phyloP scores from a whole-genome alignment of 2,113 vertebrate genomes.

The Urocolius indicus region DNA sequence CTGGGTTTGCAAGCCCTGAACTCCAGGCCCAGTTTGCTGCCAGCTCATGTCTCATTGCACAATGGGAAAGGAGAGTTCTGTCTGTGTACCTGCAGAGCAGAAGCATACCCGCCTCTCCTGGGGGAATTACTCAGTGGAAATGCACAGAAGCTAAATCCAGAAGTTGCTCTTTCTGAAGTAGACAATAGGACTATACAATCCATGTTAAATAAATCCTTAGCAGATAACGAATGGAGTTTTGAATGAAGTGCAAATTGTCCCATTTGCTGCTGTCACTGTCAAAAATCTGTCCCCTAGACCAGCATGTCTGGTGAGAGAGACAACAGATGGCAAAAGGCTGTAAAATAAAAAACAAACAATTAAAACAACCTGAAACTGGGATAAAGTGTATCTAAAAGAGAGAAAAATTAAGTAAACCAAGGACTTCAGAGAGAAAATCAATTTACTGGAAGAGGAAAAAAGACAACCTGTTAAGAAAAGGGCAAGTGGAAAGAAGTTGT shows the following conservation, averaged over 20 bases:
- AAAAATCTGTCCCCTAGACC: background rate
- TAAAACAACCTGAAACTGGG: background rate
- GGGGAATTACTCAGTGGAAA: background rate
- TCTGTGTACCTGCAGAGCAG: background rate
- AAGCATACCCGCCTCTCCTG: background rate
- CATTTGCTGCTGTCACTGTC: background rate
- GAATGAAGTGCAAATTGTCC: background rate
- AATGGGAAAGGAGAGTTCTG: background rate
- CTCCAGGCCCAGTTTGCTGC: background rate
- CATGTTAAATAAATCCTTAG: background rate
- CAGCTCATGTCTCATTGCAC: background rate
- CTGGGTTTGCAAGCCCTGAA: background rate
- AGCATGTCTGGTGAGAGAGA: background rate
- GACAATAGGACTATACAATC: background rate
- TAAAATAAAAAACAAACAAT: background rate
- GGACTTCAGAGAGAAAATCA: background rate
- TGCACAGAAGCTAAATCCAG: background rate
- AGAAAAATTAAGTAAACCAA: background rate
- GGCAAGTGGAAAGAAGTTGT: conserved; percentile 29
- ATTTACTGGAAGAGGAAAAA: background rate
- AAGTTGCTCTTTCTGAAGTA: background rate
- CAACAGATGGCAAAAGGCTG: background rate
- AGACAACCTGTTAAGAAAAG: background rate
- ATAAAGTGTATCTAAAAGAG: background rate
- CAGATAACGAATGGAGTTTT: background rate